These are phyloP conservation scores for Lycophotia porphyrea DNA, from an alignment of 2,888 invertebrate species.

Conservation along the genomic window DNA sequence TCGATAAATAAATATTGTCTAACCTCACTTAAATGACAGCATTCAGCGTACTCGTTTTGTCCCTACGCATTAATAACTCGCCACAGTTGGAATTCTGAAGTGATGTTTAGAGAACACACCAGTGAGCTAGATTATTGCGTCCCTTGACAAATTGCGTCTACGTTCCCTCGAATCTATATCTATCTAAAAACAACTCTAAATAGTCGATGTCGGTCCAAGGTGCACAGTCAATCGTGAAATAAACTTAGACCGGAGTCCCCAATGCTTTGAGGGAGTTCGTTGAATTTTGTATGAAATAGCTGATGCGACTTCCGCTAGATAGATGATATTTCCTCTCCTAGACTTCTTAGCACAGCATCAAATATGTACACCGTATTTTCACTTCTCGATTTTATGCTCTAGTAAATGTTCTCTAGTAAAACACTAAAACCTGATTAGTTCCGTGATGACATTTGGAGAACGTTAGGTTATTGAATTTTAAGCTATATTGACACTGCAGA, in stretches of 20 bases:
- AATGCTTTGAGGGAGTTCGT: constrained; percentile 71
- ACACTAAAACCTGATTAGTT: constrained; percentile 41
- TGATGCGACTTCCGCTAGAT: constrained; percentile 72
- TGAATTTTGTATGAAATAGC: constrained; percentile 85
- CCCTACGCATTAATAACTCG: not conserved
- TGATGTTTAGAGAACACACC: not conserved
- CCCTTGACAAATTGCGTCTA: constrained; percentile 22
- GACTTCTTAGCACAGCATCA: constrained; percentile 65
- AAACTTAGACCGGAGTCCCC: constrained; percentile 62
- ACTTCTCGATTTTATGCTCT: constrained; percentile 58
- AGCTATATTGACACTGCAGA: not conserved
- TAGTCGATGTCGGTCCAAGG: constrained; percentile 56
- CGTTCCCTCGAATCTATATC: constrained; percentile 4
- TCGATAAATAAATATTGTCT: no score
- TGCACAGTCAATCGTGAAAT: constrained; percentile 55
- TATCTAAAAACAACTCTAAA: constrained; percentile 46
- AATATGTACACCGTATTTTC: constrained; percentile 69
- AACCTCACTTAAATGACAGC: not conserved
- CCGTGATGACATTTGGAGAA: constrained; percentile 28
- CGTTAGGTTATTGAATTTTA: constrained; percentile 7
- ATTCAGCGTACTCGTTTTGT: not conserved
- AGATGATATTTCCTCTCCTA: constrained; percentile 67
- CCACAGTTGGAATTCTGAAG: not conserved
- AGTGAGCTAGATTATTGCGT: constrained; percentile 18
- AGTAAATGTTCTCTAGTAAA: constrained; percentile 49